Base-by-base conservation (phyloP, 2,113 vertebrate species). In the Arizona elegans region DNA sequence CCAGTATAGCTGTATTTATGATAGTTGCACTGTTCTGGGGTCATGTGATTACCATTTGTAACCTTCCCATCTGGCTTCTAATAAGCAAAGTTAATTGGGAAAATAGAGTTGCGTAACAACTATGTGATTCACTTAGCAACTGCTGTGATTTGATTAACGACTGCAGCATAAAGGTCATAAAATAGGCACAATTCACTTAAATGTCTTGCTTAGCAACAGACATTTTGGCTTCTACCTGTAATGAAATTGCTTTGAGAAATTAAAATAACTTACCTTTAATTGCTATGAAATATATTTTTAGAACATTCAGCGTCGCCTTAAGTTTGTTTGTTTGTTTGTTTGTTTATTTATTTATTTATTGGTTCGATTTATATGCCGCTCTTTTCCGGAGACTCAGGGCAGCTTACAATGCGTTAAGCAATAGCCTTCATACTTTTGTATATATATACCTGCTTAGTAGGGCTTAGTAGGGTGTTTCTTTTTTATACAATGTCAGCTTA, bases 171-270 rank as follows among this genome's bases (percentile, higher is more conserved):
- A 70, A 70, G 62, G 12, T n/a, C 4, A 70, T 70, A 70, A n/a
- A 70, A 70, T n/a, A n/a, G 29, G 29, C 62, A n/a, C 62, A 70
- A 70, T 70, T 15, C 29, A 15, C 26, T 70, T 70, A 70, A n/a
- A 11, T 70, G 29, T 13, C 62, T 65, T 65, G 11, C 5, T 70
- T 70, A n/a, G 62, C 62, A n/a, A 70, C 5, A 13, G 12, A 70
- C 29, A 70, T 70, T 70, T 70, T 15, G 29, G 62, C 1, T 70
- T 70, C 29, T n/a, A 70, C 29, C 29, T 81, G 70, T 38, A 38
- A n/a, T 90, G 4, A 90, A 19, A 38, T 92, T 95, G 65, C 58
- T 92, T 86, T 87, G 56, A 58, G 94, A 95, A 90, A 92, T 33
- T 91, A 88, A 53, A 92, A 94, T 17, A 15, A 56, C 12, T 1